These are phyloP conservation scores for Oenanthe melanoleuca DNA, from an alignment of 2,113 vertebrate genomes.

Conservation along the genomic window DNA sequence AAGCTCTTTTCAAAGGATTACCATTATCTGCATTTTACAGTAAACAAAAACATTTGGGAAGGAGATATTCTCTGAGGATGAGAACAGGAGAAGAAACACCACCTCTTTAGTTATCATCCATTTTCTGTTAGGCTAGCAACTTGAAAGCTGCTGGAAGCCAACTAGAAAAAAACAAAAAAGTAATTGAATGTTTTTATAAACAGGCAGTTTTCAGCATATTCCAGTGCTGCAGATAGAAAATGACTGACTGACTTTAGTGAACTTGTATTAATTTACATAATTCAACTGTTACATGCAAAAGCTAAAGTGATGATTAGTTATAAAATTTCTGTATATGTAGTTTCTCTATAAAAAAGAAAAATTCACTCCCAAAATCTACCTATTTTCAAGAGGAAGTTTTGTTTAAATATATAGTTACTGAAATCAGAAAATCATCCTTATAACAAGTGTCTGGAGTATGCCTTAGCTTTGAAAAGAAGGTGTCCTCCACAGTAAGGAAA, in stretches of 20 bases:
- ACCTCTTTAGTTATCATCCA: neutral
- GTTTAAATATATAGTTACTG: neutral
- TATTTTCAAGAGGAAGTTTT: neutral
- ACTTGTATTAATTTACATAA: neutral
- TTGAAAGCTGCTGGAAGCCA: neutral
- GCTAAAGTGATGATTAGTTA: neutral
- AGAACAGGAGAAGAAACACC: neutral
- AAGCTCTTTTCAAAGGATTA: conserved; percentile 34
- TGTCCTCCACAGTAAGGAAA: neutral
- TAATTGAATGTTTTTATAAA: neutral
- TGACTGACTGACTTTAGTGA: neutral
- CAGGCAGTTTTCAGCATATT: neutral
- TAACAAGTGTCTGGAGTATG: neutral
- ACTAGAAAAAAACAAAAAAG: neutral
- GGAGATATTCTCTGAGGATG: neutral
- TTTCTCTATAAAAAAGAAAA: neutral
- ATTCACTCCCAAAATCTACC: neutral
- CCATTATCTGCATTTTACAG: conserved; percentile 12
- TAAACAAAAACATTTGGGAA: conserved; percentile 1
- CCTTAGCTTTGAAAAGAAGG: neutral
- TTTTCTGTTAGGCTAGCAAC: neutral
- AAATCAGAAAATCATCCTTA: neutral
- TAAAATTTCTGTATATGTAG: neutral
- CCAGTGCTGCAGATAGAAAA: neutral
- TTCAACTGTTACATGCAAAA: neutral